Conservation (phyloP, 2,113 vertebrate genomes). For the Amazona vittata region DNA sequence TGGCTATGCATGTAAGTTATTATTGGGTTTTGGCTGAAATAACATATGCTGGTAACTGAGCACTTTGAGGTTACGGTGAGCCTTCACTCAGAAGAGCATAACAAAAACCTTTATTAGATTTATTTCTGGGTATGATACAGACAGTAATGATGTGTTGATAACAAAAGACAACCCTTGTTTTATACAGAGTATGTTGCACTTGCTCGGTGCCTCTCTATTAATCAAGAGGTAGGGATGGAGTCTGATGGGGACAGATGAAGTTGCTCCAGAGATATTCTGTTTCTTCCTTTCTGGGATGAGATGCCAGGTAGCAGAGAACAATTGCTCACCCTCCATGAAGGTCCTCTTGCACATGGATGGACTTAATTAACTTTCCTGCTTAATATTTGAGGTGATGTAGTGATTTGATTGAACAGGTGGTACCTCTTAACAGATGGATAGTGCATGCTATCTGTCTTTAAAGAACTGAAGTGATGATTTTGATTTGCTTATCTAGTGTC, state of each 20-base stretch:
- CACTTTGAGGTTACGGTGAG: background rate
- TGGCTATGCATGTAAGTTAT: background rate
- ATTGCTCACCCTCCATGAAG: background rate
- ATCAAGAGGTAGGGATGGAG: background rate
- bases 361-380: conserved; percentile 27
- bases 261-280: background rate
- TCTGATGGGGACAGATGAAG: background rate
- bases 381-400: background rate
- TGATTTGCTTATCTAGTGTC: conserved; percentile 47
- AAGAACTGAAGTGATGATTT: conserved; percentile 50
- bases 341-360: background rate
- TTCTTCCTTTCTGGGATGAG: background rate
- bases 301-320: background rate
- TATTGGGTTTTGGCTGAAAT: background rate
- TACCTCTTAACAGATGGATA: conserved; percentile 35
- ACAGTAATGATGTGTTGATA: background rate
- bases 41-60: background rate
- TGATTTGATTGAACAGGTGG: conserved; percentile 41
- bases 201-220: background rate
- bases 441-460: conserved; percentile 40
- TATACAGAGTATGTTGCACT: background rate
- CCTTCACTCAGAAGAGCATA: background rate
- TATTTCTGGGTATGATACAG: background rate
- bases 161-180: background rate
- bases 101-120: background rate